Evolutionary conservation across 92 coral and sea anemone genomes (phyloP).

Genomic region (Parazoanthus atlanticus): DNA sequence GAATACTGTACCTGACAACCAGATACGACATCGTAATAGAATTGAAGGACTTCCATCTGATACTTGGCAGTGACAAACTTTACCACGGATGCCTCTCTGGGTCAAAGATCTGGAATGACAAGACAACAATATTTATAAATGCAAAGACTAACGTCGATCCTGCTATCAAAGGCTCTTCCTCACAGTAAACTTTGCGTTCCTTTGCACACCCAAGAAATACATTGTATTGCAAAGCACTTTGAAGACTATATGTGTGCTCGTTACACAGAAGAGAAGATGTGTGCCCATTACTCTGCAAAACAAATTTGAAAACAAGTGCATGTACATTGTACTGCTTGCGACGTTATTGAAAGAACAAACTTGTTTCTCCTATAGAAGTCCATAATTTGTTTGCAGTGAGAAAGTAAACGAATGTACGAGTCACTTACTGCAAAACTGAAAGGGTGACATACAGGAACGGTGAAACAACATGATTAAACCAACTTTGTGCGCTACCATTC

Average conservation of each 20-base stretch:
- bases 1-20: not conserved
- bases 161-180: not conserved
- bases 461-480: not conserved
- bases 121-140: too few relatives aligned
- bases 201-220: not conserved
- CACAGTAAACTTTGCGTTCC: not conserved
- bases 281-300: not conserved
- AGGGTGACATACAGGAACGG: not conserved
- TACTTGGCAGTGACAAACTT: too few relatives aligned
- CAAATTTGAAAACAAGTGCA: not conserved
- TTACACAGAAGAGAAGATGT: not conserved
- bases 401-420: not conserved
- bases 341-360: not conserved
- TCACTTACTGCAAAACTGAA: not conserved
- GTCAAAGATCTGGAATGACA: too few relatives aligned
- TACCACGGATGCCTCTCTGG: too few relatives aligned
- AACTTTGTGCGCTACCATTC: not conserved
- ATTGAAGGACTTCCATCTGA: not conserved
- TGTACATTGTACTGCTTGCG: not conserved
- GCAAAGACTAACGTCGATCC: not conserved
- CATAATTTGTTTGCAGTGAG: too few relatives aligned
- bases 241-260: not conserved
- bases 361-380: not conserved
- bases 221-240: not conserved
- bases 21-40: not conserved